Evolutionary conservation across 2,113 vertebrate species (phyloP), one percentile per base, ranked within the genome.

Genomic region (Globicephala melas): DNA sequence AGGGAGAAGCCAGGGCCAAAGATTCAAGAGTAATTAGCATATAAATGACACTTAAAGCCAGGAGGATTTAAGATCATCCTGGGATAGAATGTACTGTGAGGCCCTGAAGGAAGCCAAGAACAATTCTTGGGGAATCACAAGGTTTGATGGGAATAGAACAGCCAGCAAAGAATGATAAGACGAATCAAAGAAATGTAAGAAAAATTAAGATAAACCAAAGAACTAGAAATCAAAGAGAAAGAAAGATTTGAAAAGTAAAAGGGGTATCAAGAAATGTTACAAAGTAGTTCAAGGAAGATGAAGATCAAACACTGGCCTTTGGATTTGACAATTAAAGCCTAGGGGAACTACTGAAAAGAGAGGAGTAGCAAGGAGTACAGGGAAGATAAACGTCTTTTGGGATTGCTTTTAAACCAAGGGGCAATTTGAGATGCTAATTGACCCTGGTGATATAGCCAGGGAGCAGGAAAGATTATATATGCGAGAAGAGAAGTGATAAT

Each of bases 1-100:
- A 8, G 31, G 82, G 41, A 68, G 41, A 90, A 87, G 36, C 3
- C 41, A 94, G 23, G 83, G 76, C 63, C 91, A 71, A 91, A 58
- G 58, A 88, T n/a, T 79, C n/a, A 33, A 81, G 58, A 58, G 25
- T 38, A 90, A 97, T 94, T 96, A 95, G 71, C 82, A 96, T 89
- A 95, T 44, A 94, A 96, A 88, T 88, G 91, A 83, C 65, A 93
- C 58, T 68, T 85, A 76, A 97, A 97, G 41, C 80, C 41, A 94
- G 11, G 41, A 95, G 60, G 68, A 81, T 88, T 87, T 86, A 82
- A 88, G 68, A 90, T 92, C 63, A 68, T 47, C 14, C 70, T 20
- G 23, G 80, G 58, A 90, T 74, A 76, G 70, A 91, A 94, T 88
- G 82, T 90, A 85, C 80, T 81, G 53, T 74, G 63, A 94, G 81